Evolutionary conservation across 2,113 vertebrate genomes (phyloP).

Genomic region (Pavo muticus): DNA sequence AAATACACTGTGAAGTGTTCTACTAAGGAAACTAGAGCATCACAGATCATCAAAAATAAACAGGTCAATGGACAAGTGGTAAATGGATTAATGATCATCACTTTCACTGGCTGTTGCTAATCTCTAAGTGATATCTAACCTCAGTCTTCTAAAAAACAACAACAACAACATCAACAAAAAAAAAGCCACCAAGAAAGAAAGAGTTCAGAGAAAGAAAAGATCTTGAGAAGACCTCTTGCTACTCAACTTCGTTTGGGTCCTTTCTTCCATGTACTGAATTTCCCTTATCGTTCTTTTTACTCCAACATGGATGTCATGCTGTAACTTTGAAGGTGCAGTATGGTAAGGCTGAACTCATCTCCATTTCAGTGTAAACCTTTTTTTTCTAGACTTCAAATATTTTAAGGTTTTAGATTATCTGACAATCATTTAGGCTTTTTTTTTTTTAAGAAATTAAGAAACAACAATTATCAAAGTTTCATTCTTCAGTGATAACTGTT

Average conservation of each 20-base stretch:
- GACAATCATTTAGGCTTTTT: background rate
- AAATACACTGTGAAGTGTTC: conserved; percentile 18
- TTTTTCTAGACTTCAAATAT: too few species aligned
- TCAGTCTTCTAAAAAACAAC: background rate
- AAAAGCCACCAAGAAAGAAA: background rate
- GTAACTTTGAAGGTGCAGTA: too few species aligned
- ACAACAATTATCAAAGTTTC: background rate
- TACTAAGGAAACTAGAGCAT: conserved; percentile 56
- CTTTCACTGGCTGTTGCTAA: background rate
- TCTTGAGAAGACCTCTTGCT: background rate
- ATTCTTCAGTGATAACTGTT: background rate
- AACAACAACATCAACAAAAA: background rate
- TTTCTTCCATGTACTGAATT: too few species aligned
- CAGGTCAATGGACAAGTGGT: conserved; percentile 6
- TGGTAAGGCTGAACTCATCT: too few species aligned
- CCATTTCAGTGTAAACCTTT: too few species aligned
- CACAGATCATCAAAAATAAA: conserved; percentile 19
- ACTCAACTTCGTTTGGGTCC: background rate
- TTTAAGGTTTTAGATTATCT: too few species aligned
- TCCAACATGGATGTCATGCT: too few species aligned
- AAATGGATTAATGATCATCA: background rate
- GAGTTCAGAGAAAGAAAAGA: background rate
- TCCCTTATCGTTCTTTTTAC: too few species aligned
- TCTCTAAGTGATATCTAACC: background rate
- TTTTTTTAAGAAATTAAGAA: background rate